phyloP scores from a whole-genome alignment of 2,113 vertebrate species.

The Echinops telfairi region DNA sequence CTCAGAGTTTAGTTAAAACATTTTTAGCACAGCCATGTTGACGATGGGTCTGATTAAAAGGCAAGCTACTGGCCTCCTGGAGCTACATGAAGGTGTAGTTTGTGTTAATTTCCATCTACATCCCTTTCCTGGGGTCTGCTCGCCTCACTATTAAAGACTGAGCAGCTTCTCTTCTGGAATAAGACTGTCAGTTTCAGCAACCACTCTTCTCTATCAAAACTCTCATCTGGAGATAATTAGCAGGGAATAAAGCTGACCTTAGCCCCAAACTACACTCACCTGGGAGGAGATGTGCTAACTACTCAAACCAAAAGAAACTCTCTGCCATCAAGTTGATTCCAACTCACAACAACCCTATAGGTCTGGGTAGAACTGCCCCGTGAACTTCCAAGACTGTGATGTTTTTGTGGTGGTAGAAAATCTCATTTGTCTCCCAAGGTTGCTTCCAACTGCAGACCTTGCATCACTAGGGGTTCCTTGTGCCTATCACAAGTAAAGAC shows the following conservation, averaged over 20 bases:
- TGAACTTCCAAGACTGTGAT: too few relatives aligned
- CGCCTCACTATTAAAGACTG: slow-evolving; percentile 90
- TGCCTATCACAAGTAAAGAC: neutral
- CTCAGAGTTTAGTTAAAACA: neutral
- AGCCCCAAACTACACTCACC: neutral
- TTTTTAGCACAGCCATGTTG: neutral
- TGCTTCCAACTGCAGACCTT: too few relatives aligned
- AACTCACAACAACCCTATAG: neutral
- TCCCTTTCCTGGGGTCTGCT: slow-evolving; percentile 92
- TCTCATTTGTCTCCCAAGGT: too few relatives aligned
- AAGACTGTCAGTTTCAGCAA: slow-evolving; percentile 88
- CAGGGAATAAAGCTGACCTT: neutral
- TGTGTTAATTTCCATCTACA: slow-evolving; percentile 86
- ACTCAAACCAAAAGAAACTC: neutral
- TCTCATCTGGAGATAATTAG: slow-evolving; percentile 85
- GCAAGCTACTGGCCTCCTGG: neutral
- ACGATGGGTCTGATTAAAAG: neutral
- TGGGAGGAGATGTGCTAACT: neutral
- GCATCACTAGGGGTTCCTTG: neutral
- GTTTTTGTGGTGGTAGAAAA: too few relatives aligned
- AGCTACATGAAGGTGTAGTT: neutral
- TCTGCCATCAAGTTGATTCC: too few relatives aligned
- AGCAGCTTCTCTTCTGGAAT: slow-evolving; percentile 92
- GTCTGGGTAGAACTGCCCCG: too few relatives aligned
- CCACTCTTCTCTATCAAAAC: slow-evolving; percentile 93